Evolutionary conservation across 2,113 vertebrate genomes (phyloP).

Genomic region (Hypomesus transpacificus): DNA sequence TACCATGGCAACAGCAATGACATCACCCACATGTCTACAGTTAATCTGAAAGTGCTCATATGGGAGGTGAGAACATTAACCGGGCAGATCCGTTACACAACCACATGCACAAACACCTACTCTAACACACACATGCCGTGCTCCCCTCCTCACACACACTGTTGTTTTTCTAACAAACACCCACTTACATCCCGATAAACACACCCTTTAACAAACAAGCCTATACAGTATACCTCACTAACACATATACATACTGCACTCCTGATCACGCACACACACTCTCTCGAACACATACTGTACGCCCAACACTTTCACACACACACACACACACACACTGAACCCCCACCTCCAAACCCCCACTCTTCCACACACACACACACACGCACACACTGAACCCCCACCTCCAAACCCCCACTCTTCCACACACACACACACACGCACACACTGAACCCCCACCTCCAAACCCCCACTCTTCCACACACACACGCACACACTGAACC

Average conservation of each 20-base stretch:
- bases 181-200: no score
- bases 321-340: background rate
- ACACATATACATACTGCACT: no score
- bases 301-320: background rate
- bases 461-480: background rate
- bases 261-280: no score
- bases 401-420: background rate
- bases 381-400: background rate
- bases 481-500: background rate
- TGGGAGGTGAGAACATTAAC: background rate
- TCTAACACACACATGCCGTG: background rate
- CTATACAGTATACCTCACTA: no score
- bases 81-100: conserved; percentile 1
- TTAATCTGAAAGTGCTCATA: conserved; percentile 3
- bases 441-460: background rate
- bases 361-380: background rate
- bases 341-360: background rate
- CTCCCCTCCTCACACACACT: no score
- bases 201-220: no score
- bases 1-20: conserved; percentile 27
- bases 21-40: conserved; percentile 28
- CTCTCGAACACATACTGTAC: no score
- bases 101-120: background rate
- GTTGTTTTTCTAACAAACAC: no score
- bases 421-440: background rate